Evolutionary conservation across 1,140 invertebrate species (phyloP).

Genomic region (Piezodorus guildinii): DNA sequence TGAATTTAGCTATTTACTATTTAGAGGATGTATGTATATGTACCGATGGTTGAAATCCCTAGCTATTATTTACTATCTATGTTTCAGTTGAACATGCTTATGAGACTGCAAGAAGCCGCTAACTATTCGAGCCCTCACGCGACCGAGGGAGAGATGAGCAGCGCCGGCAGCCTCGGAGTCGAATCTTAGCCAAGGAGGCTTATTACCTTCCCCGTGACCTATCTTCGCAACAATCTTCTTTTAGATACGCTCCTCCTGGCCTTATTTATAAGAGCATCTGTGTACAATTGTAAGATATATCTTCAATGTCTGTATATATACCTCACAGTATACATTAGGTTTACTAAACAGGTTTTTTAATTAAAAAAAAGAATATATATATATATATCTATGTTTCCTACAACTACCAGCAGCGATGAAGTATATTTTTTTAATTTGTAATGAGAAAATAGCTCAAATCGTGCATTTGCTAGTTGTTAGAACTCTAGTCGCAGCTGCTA

Average conservation of each 20-base stretch:
- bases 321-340: neutral
- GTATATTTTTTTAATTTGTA: constrained; percentile 18
- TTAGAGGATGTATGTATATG: no score
- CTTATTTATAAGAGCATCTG: neutral
- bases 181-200: neutral
- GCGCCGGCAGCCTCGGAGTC: neutral
- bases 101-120: constrained; percentile 86
- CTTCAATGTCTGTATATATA: neutral
- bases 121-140: constrained; percentile 78
- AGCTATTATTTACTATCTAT: no score
- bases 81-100: constrained; percentile 81
- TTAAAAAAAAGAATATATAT: neutral
- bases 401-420: neutral
- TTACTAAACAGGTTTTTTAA: no score
- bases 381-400: constrained; percentile 10
- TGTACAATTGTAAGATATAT: neutral
- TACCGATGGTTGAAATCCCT: no score
- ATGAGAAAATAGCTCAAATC: constrained; percentile 1
- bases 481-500: neutral
- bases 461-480: constrained; percentile 5
- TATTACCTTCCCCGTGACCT: neutral
- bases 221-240: neutral
- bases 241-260: neutral
- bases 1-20: no score
- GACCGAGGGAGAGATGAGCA: constrained; percentile 61